Evolutionary conservation across 2,113 vertebrate species (phyloP).

Genomic region (Scolopax mira): DNA sequence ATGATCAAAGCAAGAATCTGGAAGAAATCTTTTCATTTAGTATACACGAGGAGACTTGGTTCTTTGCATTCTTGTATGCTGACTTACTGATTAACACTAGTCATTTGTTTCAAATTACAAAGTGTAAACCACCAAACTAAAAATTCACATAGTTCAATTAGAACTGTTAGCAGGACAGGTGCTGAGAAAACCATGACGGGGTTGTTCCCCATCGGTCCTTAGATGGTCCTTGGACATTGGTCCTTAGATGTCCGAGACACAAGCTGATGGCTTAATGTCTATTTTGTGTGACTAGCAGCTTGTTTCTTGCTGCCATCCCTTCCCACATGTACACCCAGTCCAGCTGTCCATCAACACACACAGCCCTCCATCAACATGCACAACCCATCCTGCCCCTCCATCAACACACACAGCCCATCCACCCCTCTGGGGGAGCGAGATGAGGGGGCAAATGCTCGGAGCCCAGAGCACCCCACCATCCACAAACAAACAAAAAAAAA

Average conservation of each 20-base stretch:
- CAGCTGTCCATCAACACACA: background rate
- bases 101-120: constrained; percentile 1
- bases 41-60: background rate
- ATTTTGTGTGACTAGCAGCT: background rate
- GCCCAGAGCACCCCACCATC: background rate
- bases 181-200: background rate
- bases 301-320: background rate
- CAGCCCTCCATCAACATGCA: too few relatives aligned
- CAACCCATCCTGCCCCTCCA: too few relatives aligned
- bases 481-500: too few relatives aligned
- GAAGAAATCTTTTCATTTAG: constrained; percentile 36
- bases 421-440: background rate
- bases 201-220: background rate
- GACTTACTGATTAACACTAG: background rate
- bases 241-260: background rate
- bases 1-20: constrained; percentile 54
- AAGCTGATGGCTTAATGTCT: background rate
- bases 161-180: background rate
- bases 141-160: background rate
- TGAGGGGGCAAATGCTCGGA: background rate
- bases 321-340: background rate
- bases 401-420: too few relatives aligned
- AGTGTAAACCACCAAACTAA: background rate
- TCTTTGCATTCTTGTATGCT: constrained; percentile 18
- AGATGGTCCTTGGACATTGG: too few relatives aligned